phyloP scores from a whole-genome alignment of 2,888 invertebrate genomes.

The Eustalomyia histrio region DNA sequence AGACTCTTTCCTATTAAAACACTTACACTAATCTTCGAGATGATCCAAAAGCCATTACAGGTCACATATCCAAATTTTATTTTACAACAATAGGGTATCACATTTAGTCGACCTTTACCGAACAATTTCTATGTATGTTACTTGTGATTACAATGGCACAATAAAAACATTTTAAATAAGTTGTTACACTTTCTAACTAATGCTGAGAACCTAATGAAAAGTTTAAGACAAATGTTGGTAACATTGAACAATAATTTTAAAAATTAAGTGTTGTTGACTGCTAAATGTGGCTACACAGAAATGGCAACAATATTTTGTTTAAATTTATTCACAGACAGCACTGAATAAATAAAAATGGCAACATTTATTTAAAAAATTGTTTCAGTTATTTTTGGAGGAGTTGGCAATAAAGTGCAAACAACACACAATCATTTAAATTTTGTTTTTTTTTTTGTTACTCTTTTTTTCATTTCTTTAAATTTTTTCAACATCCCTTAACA shows the following conservation, averaged over 20 bases:
- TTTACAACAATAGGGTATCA: background rate
- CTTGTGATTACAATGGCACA: background rate
- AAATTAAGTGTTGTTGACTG: constrained; percentile 38
- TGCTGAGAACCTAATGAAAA: constrained; percentile 69
- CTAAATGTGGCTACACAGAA: constrained; percentile 33
- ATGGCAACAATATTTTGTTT: constrained; percentile 27
- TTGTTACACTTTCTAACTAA: constrained; percentile 2
- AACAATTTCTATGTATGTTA: background rate
- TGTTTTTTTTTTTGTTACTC: background rate
- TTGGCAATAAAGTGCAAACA: constrained; percentile 13
- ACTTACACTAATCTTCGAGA: too few species aligned
- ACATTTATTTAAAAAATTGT: constrained; percentile 26
- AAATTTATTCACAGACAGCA: background rate
- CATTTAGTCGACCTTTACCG: background rate
- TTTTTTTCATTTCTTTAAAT: background rate
- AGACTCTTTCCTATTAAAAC: too few species aligned
- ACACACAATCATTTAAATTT: background rate
- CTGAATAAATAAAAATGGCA: constrained; percentile 43
- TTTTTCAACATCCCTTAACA: background rate
- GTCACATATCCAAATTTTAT: background rate
- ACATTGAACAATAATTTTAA: constrained; percentile 69
- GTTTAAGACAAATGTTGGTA: constrained; percentile 76
- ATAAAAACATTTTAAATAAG: background rate
- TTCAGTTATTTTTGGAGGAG: constrained; percentile 5
- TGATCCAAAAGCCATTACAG: too few species aligned